phyloP scores from a whole-genome alignment of 2,113 vertebrate genomes.

The Dermatemys mawii region DNA sequence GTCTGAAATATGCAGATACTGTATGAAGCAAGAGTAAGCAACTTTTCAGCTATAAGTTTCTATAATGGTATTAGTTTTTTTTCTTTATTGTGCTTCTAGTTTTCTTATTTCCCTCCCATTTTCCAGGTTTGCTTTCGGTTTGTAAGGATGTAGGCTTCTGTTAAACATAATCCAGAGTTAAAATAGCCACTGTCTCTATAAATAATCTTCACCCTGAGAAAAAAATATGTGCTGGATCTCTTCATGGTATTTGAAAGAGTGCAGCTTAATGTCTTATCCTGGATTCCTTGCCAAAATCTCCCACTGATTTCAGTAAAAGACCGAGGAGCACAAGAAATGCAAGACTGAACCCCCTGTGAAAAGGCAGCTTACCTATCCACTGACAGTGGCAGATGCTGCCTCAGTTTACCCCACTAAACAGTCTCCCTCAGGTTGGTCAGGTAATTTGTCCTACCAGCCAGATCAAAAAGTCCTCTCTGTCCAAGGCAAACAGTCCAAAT shows the following conservation, averaged over 20 bases:
- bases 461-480: background rate
- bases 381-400: background rate
- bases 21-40: background rate
- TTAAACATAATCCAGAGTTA: background rate
- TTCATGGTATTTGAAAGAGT: background rate
- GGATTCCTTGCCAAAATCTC: background rate
- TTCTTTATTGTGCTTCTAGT: background rate
- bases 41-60: background rate
- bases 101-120: background rate
- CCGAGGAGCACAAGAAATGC: background rate
- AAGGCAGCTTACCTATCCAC: background rate
- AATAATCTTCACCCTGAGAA: background rate
- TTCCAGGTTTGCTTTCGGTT: background rate
- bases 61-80: background rate
- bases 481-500: background rate
- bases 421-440: background rate
- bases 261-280: background rate
- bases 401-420: background rate
- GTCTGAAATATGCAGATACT: background rate
- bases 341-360: background rate
- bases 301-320: background rate
- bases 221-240: rapidly evolving
- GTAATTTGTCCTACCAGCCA: background rate
- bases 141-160: background rate
- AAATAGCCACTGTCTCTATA: background rate